These are phyloP conservation scores for Condylura cristata DNA, from an alignment of 2,113 vertebrate species.

Conservation along the genomic window DNA sequence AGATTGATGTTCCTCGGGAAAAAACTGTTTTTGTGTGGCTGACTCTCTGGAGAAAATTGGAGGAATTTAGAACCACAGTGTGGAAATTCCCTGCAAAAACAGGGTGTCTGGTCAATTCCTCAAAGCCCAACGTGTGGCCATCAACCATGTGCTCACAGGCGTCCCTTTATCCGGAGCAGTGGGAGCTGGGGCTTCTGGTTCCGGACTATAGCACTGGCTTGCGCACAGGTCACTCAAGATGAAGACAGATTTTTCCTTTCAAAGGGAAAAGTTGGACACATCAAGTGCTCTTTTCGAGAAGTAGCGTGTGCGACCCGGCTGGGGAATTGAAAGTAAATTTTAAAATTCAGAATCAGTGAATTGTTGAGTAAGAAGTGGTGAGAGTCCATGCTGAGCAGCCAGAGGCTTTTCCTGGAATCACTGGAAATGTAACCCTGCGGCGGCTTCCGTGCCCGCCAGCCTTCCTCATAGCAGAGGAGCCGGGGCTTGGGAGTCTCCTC, in stretches of 20 bases:
- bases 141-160: background rate
- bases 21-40: background rate
- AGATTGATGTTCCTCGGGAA: background rate
- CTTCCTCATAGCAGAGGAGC: background rate
- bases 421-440: background rate
- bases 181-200: fast-evolving
- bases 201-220: background rate
- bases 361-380: background rate
- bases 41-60: background rate
- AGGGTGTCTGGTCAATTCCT: background rate
- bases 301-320: background rate
- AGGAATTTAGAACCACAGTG: background rate
- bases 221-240: background rate
- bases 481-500: background rate
- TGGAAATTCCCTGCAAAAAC: slow-evolving; percentile 47
- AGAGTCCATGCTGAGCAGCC: fast-evolving
- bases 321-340: background rate
- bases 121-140: background rate
- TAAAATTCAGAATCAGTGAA: background rate
- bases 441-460: fast-evolving
- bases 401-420: background rate
- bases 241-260: background rate
- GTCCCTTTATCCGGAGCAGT: fast-evolving
- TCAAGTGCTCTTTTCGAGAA: background rate
- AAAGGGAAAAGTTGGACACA: background rate